Conservation (phyloP, 2,113 vertebrate genomes). For the Atrichornis clamosus region DNA sequence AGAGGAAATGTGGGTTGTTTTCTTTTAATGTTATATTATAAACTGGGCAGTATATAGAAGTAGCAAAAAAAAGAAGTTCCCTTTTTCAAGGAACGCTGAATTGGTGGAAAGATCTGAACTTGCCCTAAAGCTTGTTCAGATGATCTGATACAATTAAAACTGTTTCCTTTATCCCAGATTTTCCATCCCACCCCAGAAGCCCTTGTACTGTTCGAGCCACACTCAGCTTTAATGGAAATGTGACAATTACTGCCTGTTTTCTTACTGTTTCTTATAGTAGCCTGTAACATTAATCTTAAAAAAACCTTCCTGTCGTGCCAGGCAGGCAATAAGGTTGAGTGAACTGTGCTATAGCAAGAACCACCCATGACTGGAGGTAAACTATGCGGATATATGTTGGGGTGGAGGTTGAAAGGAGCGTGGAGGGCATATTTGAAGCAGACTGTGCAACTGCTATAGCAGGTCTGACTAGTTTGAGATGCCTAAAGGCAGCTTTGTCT, state of each 20-base stretch:
- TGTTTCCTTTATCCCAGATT: background rate
- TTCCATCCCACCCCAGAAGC: background rate
- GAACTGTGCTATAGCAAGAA: constrained; percentile 16
- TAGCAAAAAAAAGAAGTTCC: constrained; percentile 17
- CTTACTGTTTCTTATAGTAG: background rate
- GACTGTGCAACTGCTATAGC: constrained; percentile 73
- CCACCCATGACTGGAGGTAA: constrained; percentile 50
- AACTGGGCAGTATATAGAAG: background rate
- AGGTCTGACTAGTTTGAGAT: constrained; percentile 82
- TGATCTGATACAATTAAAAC: background rate
- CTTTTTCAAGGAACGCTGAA: constrained; percentile 4
- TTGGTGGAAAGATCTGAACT: background rate
- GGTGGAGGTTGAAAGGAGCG: constrained; percentile 62
- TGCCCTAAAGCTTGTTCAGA: background rate
- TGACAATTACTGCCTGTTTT: background rate
- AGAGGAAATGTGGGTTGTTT: background rate
- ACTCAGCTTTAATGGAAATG: background rate
- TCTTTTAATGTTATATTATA: background rate
- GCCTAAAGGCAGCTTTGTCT: constrained; percentile 78
- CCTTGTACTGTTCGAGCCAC: background rate
- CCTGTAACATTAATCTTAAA: background rate
- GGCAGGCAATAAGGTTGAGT: background rate
- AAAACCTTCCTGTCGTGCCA: background rate
- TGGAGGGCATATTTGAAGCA: constrained; percentile 62
- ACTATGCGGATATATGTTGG: constrained; percentile 68